These are phyloP conservation scores for Tetragnatha versicolor DNA, from an alignment of 1,140 invertebrate genomes.

Conservation along the genomic window DNA sequence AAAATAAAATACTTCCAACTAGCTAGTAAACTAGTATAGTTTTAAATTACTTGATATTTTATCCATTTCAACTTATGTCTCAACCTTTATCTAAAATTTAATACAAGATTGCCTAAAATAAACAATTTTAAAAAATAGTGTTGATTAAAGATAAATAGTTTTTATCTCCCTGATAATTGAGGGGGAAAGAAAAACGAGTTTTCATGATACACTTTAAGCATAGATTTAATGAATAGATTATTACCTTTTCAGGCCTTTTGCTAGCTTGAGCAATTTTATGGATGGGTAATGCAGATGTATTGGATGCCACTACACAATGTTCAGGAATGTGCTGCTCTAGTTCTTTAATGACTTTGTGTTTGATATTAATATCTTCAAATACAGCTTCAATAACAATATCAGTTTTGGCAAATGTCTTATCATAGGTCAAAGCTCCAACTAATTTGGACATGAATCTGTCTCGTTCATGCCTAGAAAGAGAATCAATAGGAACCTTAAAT, in stretches of 20 bases:
- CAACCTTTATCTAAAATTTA: too few relatives aligned
- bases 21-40: too few relatives aligned
- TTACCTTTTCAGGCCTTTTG: constrained; percentile 90
- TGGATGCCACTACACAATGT: constrained; percentile 95
- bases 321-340: constrained; percentile 85
- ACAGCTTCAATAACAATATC: constrained; percentile 99
- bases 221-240: constrained; percentile 48
- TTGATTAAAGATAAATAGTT: too few relatives aligned
- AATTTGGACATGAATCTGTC: constrained; percentile 83
- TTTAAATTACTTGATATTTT: too few relatives aligned
- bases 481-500: too few relatives aligned
- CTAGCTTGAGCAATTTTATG: constrained; percentile 91
- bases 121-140: too few relatives aligned
- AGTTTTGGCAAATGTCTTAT: constrained; percentile 78
- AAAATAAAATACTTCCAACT: too few relatives aligned
- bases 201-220: not conserved
- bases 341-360: constrained; percentile 97
- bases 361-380: constrained; percentile 91
- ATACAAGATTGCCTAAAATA: too few relatives aligned
- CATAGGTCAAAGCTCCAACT: constrained; percentile 81
- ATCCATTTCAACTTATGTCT: too few relatives aligned
- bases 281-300: constrained; percentile 98
- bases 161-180: not conserved
- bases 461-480: constrained; percentile 72
- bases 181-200: not conserved